Conservation (phyloP, 2,888 invertebrate genomes). For the Phaedon cochleariae region DNA sequence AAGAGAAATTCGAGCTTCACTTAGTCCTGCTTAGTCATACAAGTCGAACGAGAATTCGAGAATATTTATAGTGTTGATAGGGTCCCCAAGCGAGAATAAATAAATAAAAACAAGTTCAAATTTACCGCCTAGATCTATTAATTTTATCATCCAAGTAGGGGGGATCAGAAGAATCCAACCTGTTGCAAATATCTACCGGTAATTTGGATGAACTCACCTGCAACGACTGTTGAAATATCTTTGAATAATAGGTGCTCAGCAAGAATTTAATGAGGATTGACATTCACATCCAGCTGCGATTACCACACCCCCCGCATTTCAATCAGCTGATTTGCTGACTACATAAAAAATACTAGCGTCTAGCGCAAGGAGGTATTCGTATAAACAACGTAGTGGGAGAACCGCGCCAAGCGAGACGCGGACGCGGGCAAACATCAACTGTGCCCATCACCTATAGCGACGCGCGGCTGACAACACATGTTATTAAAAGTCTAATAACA, state of each 20-base stretch:
- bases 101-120: constrained; percentile 12
- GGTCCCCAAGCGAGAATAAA: not conserved
- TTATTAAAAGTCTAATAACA: too few species aligned
- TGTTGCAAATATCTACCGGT: constrained; percentile 16
- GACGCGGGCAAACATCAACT: too few species aligned
- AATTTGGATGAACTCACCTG: constrained; percentile 14
- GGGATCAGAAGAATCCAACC: constrained; percentile 7
- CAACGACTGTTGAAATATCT: not conserved
- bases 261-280: too few species aligned
- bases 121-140: constrained; percentile 18
- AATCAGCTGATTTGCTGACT: constrained; percentile 43
- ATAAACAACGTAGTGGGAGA: too few species aligned
- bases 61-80: not conserved
- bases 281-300: not conserved
- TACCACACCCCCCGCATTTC: constrained; percentile 35
- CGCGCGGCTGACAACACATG: too few species aligned
- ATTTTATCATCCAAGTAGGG: constrained; percentile 5
- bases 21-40: not conserved
- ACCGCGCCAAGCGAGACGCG: too few species aligned
- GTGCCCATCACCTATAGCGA: too few species aligned
- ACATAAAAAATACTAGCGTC: too few species aligned
- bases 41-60: not conserved
- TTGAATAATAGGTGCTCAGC: too few species aligned
- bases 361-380: too few species aligned
- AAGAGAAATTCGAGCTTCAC: not conserved